Base-by-base conservation (phyloP, 2,888 invertebrate genomes). In the Subacronicta megacephala region DNA sequence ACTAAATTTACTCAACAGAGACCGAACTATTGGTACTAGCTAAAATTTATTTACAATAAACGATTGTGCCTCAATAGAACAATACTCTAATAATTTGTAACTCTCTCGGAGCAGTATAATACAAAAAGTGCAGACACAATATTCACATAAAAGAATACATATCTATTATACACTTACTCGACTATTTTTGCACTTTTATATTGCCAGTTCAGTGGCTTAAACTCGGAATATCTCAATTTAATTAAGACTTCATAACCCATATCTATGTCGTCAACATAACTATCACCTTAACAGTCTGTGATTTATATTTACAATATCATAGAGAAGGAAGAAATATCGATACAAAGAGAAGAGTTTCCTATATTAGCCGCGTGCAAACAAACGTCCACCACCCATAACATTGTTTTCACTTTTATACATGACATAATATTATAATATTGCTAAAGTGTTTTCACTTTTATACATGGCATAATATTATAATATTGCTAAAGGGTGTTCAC, bases 221-320 rank as follows among this genome's bases (percentile, higher is more conserved):
- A 93, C 93, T 90, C 91, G 92, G 90, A 90, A 92, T 86, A 92
- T 92, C 92, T 93, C 89, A 92, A 92, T 92, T 93, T 91, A 82
- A 92, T 92, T 89, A 92, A 92, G 93, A 92, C 84, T 85, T 90
- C 86, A 81, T 90, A 91, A 92, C 89, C 88, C 90, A 89, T 86
- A 83, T 80, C 82, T 85, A 83, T 81, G 81, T 85, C 83, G 80
- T 85, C 84, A 89, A 89, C 84, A 77, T 81, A 84, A 82, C 83
- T 90, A 89, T 78, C 67, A 73, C 65, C 77, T 83, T 83, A 88
- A 85, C 85, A 87, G 80, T 87, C 75, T 84, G 82, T 73, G 75
- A 83, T 76, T 81, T 85, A 86, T 92, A 92, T 93, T 89, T 93
- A 93, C 92, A 92, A 77, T 77, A 81, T 78, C 72, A 79, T 79